A percentile compares a stretch with the other conserved stretches of the same genome.
phyloP scores from a whole-genome alignment of 2,797 vertebrate genomes.

The Hydrolagus colliei region DNA sequence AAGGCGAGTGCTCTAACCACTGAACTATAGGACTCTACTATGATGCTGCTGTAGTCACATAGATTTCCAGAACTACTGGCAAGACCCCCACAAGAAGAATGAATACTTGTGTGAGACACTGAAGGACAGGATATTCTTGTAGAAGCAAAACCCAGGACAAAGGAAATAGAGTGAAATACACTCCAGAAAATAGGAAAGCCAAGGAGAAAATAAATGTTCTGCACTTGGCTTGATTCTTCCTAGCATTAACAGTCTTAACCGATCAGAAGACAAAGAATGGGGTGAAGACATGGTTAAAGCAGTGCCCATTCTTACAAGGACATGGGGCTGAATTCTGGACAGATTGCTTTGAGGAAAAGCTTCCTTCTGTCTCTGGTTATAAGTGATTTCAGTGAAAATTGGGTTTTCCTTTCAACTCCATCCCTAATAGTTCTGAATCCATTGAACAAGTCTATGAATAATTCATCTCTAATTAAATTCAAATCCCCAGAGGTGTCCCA shows the following conservation, averaged over 20 bases:
- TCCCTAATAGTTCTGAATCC: neutral
- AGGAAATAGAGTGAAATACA: no score
- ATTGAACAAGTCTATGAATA: neutral
- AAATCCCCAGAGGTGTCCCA: neutral
- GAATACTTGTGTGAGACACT: no score
- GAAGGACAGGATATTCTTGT: no score
- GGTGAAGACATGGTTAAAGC: neutral
- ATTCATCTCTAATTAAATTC: slow-evolving; percentile 23
- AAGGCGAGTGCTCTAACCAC: no score
- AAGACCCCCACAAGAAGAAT: no score
- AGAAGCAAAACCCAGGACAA: no score
- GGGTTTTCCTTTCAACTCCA: neutral
- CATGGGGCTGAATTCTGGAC: neutral
- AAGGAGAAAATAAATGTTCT: no score
- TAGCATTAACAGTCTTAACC: no score
- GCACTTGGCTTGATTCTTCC: neutral
- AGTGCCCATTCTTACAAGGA: neutral
- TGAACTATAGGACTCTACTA: no score
- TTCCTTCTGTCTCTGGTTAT: neutral
- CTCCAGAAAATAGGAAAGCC: no score
- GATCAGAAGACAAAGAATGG: neutral
- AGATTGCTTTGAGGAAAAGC: neutral
- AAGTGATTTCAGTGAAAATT: neutral
- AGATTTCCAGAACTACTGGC: no score
- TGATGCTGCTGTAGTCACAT: no score